A percentile compares a stretch with the other conserved stretches of the same genome.
phyloP scores from a whole-genome alignment of 2,888 invertebrate genomes.

The Eustalomyia histrio region DNA sequence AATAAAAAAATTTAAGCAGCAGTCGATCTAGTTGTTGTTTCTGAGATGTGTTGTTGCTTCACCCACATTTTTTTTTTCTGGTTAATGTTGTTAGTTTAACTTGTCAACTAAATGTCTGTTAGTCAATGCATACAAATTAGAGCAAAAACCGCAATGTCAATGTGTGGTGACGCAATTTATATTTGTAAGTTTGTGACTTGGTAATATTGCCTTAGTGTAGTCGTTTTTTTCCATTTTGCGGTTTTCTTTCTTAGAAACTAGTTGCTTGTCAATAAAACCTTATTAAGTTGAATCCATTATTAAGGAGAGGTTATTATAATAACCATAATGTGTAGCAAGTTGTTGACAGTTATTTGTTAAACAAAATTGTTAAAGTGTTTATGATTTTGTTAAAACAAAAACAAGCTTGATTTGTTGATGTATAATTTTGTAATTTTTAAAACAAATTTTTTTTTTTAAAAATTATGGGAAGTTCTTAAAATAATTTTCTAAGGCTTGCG shows the following conservation, averaged over 20 bases:
- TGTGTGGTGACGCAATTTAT: slow-evolving; percentile 63
- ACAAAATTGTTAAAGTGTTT: slow-evolving; percentile 11
- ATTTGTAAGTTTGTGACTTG: not conserved
- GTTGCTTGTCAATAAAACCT: slow-evolving; percentile 44
- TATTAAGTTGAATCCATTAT: slow-evolving; percentile 44
- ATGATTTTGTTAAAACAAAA: not conserved
- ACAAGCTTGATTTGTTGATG: slow-evolving; percentile 17
- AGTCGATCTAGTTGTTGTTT: slow-evolving; percentile 5
- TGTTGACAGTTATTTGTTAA: slow-evolving; percentile 49
- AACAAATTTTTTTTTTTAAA: not conserved
- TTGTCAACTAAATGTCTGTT: slow-evolving; percentile 54
- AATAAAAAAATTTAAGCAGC: not conserved
- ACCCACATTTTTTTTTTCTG: slow-evolving; percentile 56
- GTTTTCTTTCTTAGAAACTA: slow-evolving; percentile 53
- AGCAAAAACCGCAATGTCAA: slow-evolving; percentile 65
- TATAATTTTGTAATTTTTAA: not conserved
- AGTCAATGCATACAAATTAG: slow-evolving; percentile 64
- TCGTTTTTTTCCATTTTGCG: slow-evolving; percentile 29
- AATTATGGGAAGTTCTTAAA: not conserved
- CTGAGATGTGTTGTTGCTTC: slow-evolving; percentile 42
- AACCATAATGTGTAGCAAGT: slow-evolving; percentile 37
- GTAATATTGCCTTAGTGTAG: slow-evolving; percentile 2
- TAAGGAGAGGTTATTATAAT: slow-evolving; percentile 38
- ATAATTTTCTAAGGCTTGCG: not conserved
- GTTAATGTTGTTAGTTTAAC: slow-evolving; percentile 28